Conservation (phyloP, 2,888 invertebrate genomes). For the Piscicola geometra region DNA sequence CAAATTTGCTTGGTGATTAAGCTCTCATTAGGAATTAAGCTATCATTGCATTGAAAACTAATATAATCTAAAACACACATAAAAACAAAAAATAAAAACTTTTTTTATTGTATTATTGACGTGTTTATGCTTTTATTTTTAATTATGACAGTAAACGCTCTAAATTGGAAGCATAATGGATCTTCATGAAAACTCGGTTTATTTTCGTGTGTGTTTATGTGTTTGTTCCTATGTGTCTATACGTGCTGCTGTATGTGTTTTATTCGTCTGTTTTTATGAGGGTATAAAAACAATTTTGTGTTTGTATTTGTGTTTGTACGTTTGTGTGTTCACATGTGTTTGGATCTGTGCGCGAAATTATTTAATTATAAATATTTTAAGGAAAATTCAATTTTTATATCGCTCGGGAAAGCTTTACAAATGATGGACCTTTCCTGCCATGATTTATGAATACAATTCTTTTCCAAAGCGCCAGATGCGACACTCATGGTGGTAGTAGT, state of each 20-base stretch:
- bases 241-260: neutral
- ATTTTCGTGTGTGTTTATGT: too few species aligned
- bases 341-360: slow-evolving; percentile 5
- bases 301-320: neutral
- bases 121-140: too few species aligned
- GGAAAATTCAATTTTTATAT: slow-evolving; percentile 7
- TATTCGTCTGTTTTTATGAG: too few species aligned
- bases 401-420: slow-evolving; percentile 12
- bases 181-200: too few species aligned
- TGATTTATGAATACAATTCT: slow-evolving; percentile 9
- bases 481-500: neutral
- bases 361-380: slow-evolving; percentile 12
- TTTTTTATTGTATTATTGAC: too few species aligned
- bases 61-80: too few species aligned
- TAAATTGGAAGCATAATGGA: too few species aligned
- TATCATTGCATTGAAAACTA: too few species aligned
- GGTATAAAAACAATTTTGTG: neutral
- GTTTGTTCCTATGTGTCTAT: neutral
- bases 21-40: too few species aligned
- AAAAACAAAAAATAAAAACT: too few species aligned
- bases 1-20: too few species aligned
- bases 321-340: neutral
- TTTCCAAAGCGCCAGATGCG: slow-evolving; percentile 11
- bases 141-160: too few species aligned
- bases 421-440: neutral